Percentiles rank a stretch among this genome's conserved stretches.
These are phyloP conservation scores for Rhegmatorhina hoffmannsi DNA, from an alignment of 2,113 vertebrate species.

Conservation along the genomic window DNA sequence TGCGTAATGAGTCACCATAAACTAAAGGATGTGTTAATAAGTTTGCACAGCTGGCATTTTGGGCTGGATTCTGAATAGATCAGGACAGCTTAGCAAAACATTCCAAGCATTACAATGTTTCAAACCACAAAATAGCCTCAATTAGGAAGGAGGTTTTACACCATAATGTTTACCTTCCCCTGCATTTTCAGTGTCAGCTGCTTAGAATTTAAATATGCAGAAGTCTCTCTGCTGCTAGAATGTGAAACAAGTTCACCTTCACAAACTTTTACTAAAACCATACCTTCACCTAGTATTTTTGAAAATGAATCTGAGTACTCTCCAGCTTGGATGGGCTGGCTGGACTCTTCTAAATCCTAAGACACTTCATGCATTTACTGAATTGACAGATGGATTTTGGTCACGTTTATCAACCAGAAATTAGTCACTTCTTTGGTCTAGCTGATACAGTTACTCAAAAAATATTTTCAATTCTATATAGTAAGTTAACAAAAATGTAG, in stretches of 20 bases:
- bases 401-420: neutral
- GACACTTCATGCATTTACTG: neutral
- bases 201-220: neutral
- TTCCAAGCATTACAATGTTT: neutral
- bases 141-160: neutral
- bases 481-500: neutral
- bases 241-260: neutral
- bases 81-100: neutral
- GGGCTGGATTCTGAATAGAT: constrained; percentile 1
- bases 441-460: neutral
- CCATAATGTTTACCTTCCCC: neutral
- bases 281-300: neutral
- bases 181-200: neutral
- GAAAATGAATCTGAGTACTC: neutral
- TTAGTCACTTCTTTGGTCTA: neutral
- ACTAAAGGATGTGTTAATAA: constrained; percentile 37
- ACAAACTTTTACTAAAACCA: neutral
- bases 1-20: constrained; percentile 53
- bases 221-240: neutral
- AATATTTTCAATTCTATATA: neutral
- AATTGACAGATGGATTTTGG: neutral
- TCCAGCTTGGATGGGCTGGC: neutral
- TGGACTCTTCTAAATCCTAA: neutral
- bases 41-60: constrained; percentile 46
- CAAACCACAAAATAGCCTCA: neutral